These are phyloP conservation scores for Cynopterus sphinx DNA, from an alignment of 2,797 vertebrate genomes.

Conservation along the genomic window DNA sequence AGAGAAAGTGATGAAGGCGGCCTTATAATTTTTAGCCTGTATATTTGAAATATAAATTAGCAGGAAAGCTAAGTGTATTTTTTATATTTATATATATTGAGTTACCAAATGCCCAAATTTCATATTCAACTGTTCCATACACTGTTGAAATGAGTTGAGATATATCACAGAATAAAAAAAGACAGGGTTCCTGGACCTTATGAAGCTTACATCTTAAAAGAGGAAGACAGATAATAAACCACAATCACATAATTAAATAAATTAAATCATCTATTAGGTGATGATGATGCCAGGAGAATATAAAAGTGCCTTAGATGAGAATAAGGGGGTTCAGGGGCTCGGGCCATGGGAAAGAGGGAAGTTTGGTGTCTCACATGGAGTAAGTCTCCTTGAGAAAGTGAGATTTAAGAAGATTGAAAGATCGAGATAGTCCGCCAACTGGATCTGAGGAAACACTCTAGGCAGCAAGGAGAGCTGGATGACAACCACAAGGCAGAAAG, in stretches of 20 bases:
- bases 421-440: background rate
- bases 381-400: background rate
- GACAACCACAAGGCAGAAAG: background rate
- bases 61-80: background rate
- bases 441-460: background rate
- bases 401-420: background rate
- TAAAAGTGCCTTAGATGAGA: background rate
- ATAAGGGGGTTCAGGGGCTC: background rate
- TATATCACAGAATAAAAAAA: background rate
- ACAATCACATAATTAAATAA: background rate
- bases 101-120: background rate
- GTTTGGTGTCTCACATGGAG: background rate
- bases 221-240: background rate
- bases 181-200: background rate
- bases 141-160: background rate
- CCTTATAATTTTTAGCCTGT: background rate
- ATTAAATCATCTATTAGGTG: background rate
- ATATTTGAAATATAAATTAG: conserved; percentile 2
- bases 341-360: background rate
- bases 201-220: background rate
- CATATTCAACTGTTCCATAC: background rate
- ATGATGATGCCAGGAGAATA: background rate
- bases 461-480: background rate
- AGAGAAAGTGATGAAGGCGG: background rate
- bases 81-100: background rate